phyloP scores from a whole-genome alignment of 30 jellyfish, hydroid and myxozoan genomes.

The Clytia hemisphaerica region DNA sequence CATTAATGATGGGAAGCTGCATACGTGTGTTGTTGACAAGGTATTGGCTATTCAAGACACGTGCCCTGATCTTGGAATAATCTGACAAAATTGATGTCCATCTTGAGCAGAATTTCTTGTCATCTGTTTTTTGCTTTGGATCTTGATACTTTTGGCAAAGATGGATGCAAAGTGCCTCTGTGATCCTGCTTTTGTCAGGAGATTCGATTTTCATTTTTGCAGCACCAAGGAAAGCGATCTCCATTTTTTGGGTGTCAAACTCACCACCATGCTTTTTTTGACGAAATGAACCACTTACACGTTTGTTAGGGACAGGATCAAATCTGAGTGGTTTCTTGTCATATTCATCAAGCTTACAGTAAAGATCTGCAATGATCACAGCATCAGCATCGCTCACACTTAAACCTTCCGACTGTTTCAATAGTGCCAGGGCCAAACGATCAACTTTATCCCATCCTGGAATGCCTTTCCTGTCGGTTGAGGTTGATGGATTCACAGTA shows the following conservation, averaged over 20 bases:
- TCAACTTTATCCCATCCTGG: slow-evolving; percentile 40
- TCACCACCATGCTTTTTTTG: slow-evolving; percentile 3
- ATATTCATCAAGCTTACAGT: slow-evolving; percentile 16
- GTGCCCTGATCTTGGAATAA: too few relatives aligned
- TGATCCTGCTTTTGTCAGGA: slow-evolving; percentile 9
- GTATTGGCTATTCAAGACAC: too few relatives aligned
- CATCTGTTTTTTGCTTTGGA: not conserved
- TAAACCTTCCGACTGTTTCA: not conserved
- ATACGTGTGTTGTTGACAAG: too few relatives aligned
- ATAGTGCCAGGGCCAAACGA: slow-evolving; percentile 12
- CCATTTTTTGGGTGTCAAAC: not conserved
- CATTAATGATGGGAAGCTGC: too few relatives aligned
- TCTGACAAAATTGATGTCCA: too few relatives aligned
- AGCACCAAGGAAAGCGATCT: slow-evolving; percentile 14
- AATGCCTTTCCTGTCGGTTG: slow-evolving; percentile 15
- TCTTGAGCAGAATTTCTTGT: not conserved
- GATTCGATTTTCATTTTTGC: slow-evolving; percentile 3
- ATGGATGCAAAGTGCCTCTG: slow-evolving; percentile 20
- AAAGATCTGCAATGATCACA: not conserved
- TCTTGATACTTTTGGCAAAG: not conserved
- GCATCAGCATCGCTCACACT: slow-evolving; percentile 17
- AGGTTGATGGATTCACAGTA: not conserved
- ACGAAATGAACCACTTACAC: slow-evolving; percentile 16
- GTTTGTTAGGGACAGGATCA: not conserved
- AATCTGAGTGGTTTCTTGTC: slow-evolving; percentile 19